Base-by-base conservation (phyloP, 2,113 vertebrate species). In the Aix galericulata region DNA sequence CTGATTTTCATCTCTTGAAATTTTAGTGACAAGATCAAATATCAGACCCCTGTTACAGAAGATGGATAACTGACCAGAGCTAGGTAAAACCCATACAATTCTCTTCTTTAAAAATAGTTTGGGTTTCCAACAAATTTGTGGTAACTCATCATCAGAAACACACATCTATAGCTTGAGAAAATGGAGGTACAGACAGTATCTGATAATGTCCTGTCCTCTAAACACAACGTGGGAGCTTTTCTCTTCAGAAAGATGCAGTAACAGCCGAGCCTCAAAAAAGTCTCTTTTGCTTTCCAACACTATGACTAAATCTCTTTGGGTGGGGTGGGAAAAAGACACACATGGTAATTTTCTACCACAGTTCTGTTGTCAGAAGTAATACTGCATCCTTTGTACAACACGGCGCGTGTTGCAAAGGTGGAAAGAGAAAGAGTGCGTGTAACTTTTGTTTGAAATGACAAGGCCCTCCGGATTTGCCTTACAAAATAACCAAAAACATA, bases 341-440 rank as follows among this genome's bases (percentile, higher is more conserved):
- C 66, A 53, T 74, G 80, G 87, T 91, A 27, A 88, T 95, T 95
- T 95, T 68, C 97, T 97, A 96, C 85, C 91, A 84, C 87, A 93
- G 95, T 93, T 95, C 77, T 20, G 91, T 31, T 53, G 94, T 76
- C 94, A 80, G 63, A 95, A 96, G 80, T 98, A 98, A 98, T 97
- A 98, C 98, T 98, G 98, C 94, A 91, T 95, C 95, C 96, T 96
- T 87, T 95, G 94, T 29, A 93, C 96, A 96, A 96, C 96, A 79
- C 92, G 34, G 91, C 94, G 90, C 9, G 58, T 1, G 32, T 90
- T 92, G 95, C 95, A 96, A 97, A 90, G 87, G 94, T 58, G 92
- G 79, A 68, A 87, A 88, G 75, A 83, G 94, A 64, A 87, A 83
- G 96, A 89, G 78, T 50, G 73, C 52, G 62, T 6, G 60, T 56